Evolutionary conservation across 2,797 vertebrate species (phyloP).

Genomic region (Anabacerthia variegaticeps): DNA sequence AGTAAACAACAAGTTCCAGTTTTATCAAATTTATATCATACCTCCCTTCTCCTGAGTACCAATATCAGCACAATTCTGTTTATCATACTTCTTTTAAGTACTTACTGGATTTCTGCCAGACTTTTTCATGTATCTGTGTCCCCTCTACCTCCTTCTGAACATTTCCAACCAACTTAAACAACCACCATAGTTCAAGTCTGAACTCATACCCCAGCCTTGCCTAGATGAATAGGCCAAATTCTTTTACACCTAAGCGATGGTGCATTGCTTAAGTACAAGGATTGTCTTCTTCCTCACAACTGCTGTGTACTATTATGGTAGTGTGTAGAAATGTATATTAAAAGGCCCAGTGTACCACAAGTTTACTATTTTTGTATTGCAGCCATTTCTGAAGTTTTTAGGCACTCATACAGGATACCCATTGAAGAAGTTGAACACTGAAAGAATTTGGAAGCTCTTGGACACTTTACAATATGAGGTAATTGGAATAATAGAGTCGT

Average conservation of each 20-base stretch:
- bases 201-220: background rate
- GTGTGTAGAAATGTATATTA: background rate
- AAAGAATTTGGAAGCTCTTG: conserved; percentile 72
- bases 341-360: background rate
- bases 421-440: conserved; percentile 21
- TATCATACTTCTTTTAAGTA: background rate
- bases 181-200: background rate
- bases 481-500: conserved; percentile 14
- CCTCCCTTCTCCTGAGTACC: background rate
- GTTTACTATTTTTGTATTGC: background rate
- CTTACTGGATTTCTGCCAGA: background rate
- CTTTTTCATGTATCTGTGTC: background rate
- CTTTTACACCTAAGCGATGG: background rate
- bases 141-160: background rate
- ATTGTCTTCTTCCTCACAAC: background rate
- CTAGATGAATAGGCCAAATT: background rate
- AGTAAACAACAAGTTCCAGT: background rate
- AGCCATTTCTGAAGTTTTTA: conserved; percentile 58
- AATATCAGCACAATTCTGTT: background rate
- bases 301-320: background rate
- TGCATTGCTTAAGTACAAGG: background rate
- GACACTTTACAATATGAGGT: conserved; percentile 88
- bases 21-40: background rate
- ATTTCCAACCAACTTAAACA: background rate
- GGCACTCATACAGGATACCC: conserved; percentile 42